phyloP scores from a whole-genome alignment of 2,113 vertebrate genomes.

The Spea multiplicata region DNA sequence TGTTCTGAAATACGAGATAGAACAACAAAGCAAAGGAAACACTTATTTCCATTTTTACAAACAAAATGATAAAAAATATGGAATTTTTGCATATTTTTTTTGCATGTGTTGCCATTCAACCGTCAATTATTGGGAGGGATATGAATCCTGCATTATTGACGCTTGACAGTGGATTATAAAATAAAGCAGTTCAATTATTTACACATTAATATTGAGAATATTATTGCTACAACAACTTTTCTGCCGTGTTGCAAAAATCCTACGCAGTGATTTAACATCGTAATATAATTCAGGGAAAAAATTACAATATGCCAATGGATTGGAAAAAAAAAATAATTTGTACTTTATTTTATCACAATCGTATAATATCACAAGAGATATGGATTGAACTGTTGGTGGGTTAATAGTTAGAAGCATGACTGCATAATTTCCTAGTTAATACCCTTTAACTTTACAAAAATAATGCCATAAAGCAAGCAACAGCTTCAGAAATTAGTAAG shows the following conservation, averaged over 20 bases:
- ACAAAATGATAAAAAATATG: neutral
- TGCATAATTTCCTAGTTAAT: too few relatives aligned
- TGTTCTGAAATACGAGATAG: too few relatives aligned
- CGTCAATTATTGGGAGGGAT: slow-evolving; percentile 9
- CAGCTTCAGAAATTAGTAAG: too few relatives aligned
- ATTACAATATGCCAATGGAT: neutral
- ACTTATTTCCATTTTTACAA: neutral
- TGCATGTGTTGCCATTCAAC: slow-evolving; percentile 19
- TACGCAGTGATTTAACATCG: slow-evolving; percentile 14
- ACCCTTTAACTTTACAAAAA: too few relatives aligned
- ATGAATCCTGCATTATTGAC: slow-evolving; percentile 23
- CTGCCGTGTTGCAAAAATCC: slow-evolving; percentile 33
- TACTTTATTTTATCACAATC: slow-evolving; percentile 1
- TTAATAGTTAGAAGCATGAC: neutral
- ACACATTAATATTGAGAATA: slow-evolving; percentile 21
- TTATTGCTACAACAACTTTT: slow-evolving; percentile 16
- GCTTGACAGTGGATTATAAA: slow-evolving; percentile 14
- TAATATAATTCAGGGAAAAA: slow-evolving; percentile 9
- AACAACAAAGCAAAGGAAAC: neutral
- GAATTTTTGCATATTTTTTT: slow-evolving; percentile 41
- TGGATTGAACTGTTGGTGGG: neutral
- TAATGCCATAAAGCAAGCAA: too few relatives aligned
- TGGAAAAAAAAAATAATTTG: neutral
- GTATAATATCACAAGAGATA: neutral
- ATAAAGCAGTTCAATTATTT: slow-evolving; percentile 35